Percentiles rank a stretch among this genome's conserved stretches.
phyloP scores from a whole-genome alignment of 1,140 invertebrate genomes.

The Chironomus tepperi region DNA sequence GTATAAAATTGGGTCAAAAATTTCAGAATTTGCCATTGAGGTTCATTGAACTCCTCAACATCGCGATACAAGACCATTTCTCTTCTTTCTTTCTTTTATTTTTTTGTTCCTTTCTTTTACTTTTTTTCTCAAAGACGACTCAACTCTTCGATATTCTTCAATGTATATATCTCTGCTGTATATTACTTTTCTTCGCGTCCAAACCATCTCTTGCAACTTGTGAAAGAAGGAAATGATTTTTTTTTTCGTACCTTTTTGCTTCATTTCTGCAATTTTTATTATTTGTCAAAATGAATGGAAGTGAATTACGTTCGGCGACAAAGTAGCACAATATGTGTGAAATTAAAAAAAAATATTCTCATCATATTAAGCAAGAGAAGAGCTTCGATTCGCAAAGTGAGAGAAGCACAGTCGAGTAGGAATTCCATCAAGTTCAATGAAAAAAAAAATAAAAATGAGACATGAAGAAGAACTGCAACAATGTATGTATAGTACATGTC shows the following conservation, averaged over 20 bases:
- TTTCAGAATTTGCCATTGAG: constrained; percentile 18
- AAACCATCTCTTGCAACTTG: background rate
- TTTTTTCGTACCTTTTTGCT: background rate
- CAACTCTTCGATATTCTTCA: background rate
- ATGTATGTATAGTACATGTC: background rate
- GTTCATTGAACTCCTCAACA: background rate
- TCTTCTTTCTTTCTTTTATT: background rate
- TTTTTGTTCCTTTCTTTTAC: background rate
- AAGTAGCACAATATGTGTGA: too few relatives aligned
- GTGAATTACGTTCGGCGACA: too few relatives aligned
- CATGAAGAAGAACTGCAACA: constrained; percentile 4
- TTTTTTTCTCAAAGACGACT: constrained; percentile 16
- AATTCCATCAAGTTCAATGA: background rate
- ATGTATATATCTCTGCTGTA: background rate
- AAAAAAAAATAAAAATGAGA: background rate
- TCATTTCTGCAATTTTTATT: too few relatives aligned
- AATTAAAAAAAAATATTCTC: too few relatives aligned
- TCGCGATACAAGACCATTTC: constrained; percentile 19
- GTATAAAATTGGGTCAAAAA: constrained; percentile 21
- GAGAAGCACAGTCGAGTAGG: too few relatives aligned
- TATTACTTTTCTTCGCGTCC: background rate
- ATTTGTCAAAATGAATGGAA: too few relatives aligned
- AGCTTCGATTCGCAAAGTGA: too few relatives aligned
- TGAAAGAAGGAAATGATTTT: background rate
- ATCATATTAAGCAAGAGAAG: too few relatives aligned